Evolutionary conservation across 2,888 invertebrate genomes (phyloP).

Genomic region (Onchidella celtica): DNA sequence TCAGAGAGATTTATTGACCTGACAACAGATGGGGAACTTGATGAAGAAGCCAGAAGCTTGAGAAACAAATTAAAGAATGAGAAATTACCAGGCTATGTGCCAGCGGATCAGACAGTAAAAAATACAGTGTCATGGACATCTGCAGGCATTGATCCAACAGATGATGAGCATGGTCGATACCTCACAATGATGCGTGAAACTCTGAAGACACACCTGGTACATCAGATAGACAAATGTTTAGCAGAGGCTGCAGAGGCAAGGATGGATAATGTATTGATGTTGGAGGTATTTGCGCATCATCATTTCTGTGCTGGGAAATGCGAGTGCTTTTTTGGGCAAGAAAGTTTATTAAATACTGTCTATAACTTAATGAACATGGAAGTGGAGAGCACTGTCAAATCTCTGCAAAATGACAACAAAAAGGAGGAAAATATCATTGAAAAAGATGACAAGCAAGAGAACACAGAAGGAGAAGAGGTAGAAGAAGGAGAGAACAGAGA

Average conservation of each 20-base stretch:
- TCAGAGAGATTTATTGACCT: slow-evolving; percentile 67
- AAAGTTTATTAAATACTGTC: not conserved
- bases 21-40: slow-evolving; percentile 55
- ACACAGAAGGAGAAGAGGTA: slow-evolving; percentile 14
- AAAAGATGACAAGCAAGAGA: not conserved
- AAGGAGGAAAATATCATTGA: not conserved
- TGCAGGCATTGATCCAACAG: slow-evolving; percentile 52
- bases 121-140: slow-evolving; percentile 62
- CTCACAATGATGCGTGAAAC: slow-evolving; percentile 59
- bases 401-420: slow-evolving; percentile 8
- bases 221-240: slow-evolving; percentile 59
- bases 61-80: slow-evolving; percentile 58
- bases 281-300: not conserved
- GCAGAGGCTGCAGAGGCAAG: slow-evolving; percentile 23
- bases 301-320: not conserved
- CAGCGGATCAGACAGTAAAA: slow-evolving; percentile 53
- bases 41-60: slow-evolving; percentile 62
- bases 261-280: not conserved
- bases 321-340: slow-evolving; percentile 35
- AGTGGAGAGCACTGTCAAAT: not conserved
- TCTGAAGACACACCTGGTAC: slow-evolving; percentile 59
- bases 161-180: slow-evolving; percentile 59
- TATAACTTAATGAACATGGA: not conserved
- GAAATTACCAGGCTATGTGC: slow-evolving; percentile 56
- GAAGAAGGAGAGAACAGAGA: slow-evolving; percentile 25